phyloP scores from a whole-genome alignment of 2,797 vertebrate species.

The Poeciliopsis paucimaculata region DNA sequence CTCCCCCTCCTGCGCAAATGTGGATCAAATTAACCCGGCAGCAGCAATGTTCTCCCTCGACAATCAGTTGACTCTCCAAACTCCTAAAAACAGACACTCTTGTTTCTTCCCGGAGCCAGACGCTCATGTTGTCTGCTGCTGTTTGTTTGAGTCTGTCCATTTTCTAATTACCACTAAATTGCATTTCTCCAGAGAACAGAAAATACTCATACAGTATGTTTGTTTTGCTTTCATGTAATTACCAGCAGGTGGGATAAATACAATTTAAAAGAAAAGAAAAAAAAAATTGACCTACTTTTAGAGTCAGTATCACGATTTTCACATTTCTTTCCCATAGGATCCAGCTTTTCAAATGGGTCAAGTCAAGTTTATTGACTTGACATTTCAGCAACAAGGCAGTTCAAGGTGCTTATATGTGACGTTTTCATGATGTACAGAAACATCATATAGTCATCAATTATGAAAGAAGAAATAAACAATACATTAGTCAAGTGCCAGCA shows the following conservation, averaged over 20 bases:
- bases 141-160: conserved; percentile 69
- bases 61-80: conserved; percentile 62
- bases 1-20: conserved; percentile 60
- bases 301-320: background rate
- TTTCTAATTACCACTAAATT: conserved; percentile 58
- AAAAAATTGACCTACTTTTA: conserved; percentile 11
- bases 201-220: conserved; percentile 18
- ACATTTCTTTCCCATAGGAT: background rate
- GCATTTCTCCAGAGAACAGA: conserved; percentile 39
- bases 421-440: too few species aligned
- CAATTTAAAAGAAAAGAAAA: conserved; percentile 4
- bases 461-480: too few species aligned
- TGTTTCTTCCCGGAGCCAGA: conserved; percentile 58
- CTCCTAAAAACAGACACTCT: conserved; percentile 67
- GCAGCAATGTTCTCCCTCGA: conserved; percentile 68
- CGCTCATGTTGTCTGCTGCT: conserved; percentile 56
- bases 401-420: too few species aligned
- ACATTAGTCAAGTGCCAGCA: too few species aligned
- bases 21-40: conserved; percentile 78
- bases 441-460: too few species aligned
- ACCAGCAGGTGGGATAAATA: conserved; percentile 47
- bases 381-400: too few species aligned
- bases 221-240: conserved; percentile 44
- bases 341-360: background rate
- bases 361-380: background rate